phyloP scores from a whole-genome alignment of 2,888 invertebrate species.

The Hyalella azteca region DNA sequence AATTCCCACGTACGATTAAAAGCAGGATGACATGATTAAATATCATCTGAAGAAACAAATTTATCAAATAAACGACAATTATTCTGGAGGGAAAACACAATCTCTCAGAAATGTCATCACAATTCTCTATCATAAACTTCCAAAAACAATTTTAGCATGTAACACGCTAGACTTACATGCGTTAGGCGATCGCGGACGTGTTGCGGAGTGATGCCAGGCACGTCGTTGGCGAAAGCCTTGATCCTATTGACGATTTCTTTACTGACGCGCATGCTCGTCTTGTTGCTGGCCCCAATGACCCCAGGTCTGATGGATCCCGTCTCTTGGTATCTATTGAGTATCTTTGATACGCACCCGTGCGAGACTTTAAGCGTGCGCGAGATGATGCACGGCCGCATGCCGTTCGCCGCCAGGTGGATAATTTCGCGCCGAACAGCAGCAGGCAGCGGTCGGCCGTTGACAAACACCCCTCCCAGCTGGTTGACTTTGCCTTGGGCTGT shows the following conservation, averaged over 20 bases:
- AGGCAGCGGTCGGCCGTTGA: conserved; percentile 89
- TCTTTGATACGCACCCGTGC: conserved; percentile 94
- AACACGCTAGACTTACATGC: not conserved
- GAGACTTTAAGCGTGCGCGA: conserved; percentile 86
- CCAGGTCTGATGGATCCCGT: conserved; percentile 53
- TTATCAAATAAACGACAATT: too few relatives aligned
- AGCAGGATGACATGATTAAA: too few relatives aligned
- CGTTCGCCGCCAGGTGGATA: conserved; percentile 87
- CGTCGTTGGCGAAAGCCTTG: not conserved
- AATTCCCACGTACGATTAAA: too few relatives aligned
- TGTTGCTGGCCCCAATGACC: conserved; percentile 35
- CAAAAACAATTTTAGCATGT: too few relatives aligned
- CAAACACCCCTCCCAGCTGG: conserved; percentile 94
- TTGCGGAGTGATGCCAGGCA: not conserved
- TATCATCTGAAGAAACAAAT: too few relatives aligned
- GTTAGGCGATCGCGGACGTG: not conserved
- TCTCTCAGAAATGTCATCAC: too few relatives aligned
- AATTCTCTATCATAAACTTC: too few relatives aligned
- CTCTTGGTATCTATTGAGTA: conserved; percentile 73
- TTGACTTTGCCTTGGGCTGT: conserved; percentile 84
- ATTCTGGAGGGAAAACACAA: too few relatives aligned
- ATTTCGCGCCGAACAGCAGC: conserved; percentile 86
- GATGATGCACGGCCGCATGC: conserved; percentile 91
- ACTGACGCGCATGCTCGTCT: not conserved
- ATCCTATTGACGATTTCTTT: not conserved